Percentiles rank a stretch among this genome's conserved stretches.
phyloP scores from a whole-genome alignment of 2,888 invertebrate species.

The Meliscaeva auricollis region DNA sequence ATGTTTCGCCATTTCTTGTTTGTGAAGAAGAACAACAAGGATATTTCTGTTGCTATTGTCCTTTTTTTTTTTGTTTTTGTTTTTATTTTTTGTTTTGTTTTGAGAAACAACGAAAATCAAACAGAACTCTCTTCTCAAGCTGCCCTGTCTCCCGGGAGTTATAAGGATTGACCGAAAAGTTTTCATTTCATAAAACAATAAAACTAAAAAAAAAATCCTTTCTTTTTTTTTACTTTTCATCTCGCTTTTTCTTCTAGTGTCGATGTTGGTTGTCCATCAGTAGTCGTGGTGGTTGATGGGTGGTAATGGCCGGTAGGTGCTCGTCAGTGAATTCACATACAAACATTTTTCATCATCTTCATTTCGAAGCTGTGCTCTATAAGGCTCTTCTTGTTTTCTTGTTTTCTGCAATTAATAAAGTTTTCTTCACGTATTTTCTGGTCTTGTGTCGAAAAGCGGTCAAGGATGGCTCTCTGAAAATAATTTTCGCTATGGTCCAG shows the following conservation, averaged over 20 bases:
- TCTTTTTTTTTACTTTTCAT: background rate
- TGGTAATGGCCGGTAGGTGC: background rate
- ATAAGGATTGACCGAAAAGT: constrained; percentile 53
- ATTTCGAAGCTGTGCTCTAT: constrained; percentile 28
- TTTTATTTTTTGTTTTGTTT: constrained; percentile 29
- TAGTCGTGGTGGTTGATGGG: background rate
- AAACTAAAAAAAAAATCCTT: background rate
- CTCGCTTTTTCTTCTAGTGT: background rate
- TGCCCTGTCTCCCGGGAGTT: constrained; percentile 10
- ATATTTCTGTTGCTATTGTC: constrained; percentile 73
- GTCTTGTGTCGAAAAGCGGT: constrained; percentile 73
- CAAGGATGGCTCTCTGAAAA: constrained; percentile 66
- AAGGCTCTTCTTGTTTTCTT: constrained; percentile 10
- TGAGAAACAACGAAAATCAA: constrained; percentile 66
- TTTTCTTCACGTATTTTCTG: constrained; percentile 64
- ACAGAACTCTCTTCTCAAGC: constrained; percentile 53
- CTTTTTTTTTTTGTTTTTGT: constrained; percentile 23
- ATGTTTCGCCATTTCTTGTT: constrained; percentile 66
- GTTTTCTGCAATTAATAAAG: constrained; percentile 71
- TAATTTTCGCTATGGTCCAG: constrained; percentile 54
- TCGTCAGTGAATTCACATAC: constrained; percentile 36
- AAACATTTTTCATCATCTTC: constrained; percentile 63
- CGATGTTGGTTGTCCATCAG: constrained; percentile 27
- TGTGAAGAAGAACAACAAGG: constrained; percentile 67
- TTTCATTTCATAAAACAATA: constrained; percentile 47